Evolutionary conservation across 1,140 invertebrate genomes (phyloP).

Genomic region (Bilobella aurantiaca): DNA sequence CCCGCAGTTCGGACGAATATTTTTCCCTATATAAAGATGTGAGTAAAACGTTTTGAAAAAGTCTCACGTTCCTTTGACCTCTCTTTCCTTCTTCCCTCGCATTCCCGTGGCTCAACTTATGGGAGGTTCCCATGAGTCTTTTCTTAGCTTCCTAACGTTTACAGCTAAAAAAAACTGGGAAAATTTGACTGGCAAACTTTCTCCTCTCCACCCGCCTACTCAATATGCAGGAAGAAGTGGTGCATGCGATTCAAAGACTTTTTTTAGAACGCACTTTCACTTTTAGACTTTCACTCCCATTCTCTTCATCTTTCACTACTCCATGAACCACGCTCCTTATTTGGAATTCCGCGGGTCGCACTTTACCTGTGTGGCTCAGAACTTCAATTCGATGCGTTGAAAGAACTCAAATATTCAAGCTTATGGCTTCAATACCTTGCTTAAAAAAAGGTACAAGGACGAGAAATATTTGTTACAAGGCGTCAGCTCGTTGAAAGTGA

Average conservation of each 20-base stretch:
- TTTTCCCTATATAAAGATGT: not conserved
- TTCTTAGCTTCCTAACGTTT: not conserved
- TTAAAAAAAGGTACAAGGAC: too few relatives aligned
- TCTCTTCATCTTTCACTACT: too few relatives aligned
- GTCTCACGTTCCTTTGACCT: slow-evolving; percentile 10
- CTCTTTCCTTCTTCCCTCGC: slow-evolving; percentile 1
- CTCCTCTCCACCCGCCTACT: not conserved
- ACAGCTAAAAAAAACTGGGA: not conserved
- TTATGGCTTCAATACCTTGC: too few relatives aligned
- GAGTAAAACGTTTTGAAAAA: not conserved
- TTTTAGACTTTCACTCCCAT: not conserved
- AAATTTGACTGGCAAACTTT: slow-evolving; percentile 7
- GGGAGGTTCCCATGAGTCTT: not conserved
- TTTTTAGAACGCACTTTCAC: not conserved
- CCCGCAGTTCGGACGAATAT: not conserved
- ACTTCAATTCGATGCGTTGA: too few relatives aligned
- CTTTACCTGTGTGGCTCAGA: too few relatives aligned
- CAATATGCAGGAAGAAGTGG: not conserved
- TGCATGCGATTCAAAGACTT: not conserved
- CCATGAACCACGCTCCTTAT: too few relatives aligned
- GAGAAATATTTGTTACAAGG: too few relatives aligned
- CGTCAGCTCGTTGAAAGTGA: not conserved
- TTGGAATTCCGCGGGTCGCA: too few relatives aligned
- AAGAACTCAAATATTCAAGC: too few relatives aligned
- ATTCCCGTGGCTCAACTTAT: not conserved